Evolutionary conservation across 2,113 vertebrate genomes (phyloP).

Genomic region (Amphiprion ocellaris): DNA sequence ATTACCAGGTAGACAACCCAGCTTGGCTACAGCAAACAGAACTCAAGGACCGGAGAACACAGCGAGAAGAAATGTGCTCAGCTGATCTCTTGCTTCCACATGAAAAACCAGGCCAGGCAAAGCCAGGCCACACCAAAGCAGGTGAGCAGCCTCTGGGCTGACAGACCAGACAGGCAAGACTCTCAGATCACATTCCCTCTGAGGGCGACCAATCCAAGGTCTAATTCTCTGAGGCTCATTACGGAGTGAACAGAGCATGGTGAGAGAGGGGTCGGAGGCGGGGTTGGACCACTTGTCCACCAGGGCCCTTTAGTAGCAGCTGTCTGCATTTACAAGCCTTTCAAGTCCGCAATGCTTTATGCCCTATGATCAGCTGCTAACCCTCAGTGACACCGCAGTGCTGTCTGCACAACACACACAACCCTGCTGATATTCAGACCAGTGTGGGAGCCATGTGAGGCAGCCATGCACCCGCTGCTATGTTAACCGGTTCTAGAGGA

Average conservation of each 20-base stretch:
- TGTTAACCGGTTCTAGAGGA: slow-evolving; percentile 73
- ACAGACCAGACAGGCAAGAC: slow-evolving; percentile 18
- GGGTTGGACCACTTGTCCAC: slow-evolving; percentile 49
- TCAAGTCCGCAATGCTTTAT: slow-evolving; percentile 64
- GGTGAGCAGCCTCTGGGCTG: slow-evolving; percentile 52
- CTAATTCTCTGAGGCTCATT: slow-evolving; percentile 25
- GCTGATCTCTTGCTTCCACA: slow-evolving; percentile 12
- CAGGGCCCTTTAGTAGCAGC: slow-evolving; percentile 74
- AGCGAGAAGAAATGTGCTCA: slow-evolving; percentile 5
- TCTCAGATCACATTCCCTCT: slow-evolving; percentile 45
- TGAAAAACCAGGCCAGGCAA: slow-evolving; percentile 11
- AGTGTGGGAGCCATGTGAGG: slow-evolving; percentile 48
- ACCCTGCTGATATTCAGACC: slow-evolving; percentile 17
- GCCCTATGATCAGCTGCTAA: slow-evolving; percentile 73
- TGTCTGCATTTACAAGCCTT: slow-evolving; percentile 69
- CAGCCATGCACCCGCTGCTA: slow-evolving; percentile 46
- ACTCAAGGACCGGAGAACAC: not conserved
- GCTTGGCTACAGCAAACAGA: slow-evolving; percentile 8
- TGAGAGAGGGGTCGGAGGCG: not conserved
- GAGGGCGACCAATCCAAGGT: slow-evolving; percentile 26
- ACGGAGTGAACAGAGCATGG: not conserved
- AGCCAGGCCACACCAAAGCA: slow-evolving; percentile 31
- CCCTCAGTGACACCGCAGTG: slow-evolving; percentile 24
- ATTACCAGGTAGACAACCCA: slow-evolving; percentile 24
- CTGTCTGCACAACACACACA: slow-evolving; percentile 29